Evolutionary conservation across 1,140 invertebrate genomes (phyloP), one percentile per base, ranked within the genome.

Genomic region (Uloborus diversus): DNA sequence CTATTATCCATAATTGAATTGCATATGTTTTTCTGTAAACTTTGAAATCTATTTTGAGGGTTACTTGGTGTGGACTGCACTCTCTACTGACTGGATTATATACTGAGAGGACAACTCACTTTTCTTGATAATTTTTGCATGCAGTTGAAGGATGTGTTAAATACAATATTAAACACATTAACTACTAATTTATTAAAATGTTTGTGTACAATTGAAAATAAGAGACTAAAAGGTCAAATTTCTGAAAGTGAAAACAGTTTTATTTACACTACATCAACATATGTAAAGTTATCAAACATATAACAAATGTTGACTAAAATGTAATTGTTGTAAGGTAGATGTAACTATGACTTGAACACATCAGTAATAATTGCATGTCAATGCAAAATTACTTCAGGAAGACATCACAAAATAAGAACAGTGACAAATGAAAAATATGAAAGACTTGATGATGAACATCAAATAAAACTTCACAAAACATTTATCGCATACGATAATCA

Each of bases 401-500:
- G 68, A 71, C 59, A 49, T 23, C 62, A 37, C n/a, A 33, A 25
- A 4, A 25, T 13, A 68, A 57, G 49, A 5, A 23, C 30, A 30
- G 7, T 30, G 27, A n/a, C n/a, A 37, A 37, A 42, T 20, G 11
- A 9, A n/a, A 32, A 35, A 65, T 28, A 76, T 76, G 73, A 76
- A 76, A 76, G 73, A 76, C 73, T 76, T 65, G 7, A 62, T 76
- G 53, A 20, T 47, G 35, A 59, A 61, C 32, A 75, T 61, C 56
- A 32, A 73, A 47, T 47, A 78, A 57, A 57, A 33, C 14, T 56
- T 32, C 68, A 28, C 20, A 68, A 13, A 25, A 51, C n/a, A 27
- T 23, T 69, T 92, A 99, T 88, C 97, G 96, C 98, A 99, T 99
- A 84, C 96, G 91, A 86, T 99, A 99, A 78, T 91, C 91, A 86